These are phyloP conservation scores for Charanyca ferruginea DNA, from an alignment of 2,888 invertebrate genomes.

Conservation along the genomic window DNA sequence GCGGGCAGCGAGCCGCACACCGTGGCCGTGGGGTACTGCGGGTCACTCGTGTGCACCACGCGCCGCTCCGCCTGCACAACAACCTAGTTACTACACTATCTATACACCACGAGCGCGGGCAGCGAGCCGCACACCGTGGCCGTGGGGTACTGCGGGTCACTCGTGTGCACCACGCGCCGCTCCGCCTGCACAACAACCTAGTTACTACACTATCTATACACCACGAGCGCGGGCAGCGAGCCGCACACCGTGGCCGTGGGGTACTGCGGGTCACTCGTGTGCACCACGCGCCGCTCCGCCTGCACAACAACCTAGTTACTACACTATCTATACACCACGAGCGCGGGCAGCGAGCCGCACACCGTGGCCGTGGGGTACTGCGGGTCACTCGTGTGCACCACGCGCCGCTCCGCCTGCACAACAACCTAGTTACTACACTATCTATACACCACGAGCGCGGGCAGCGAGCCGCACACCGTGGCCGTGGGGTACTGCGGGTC, in stretches of 20 bases:
- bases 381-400: conserved; percentile 96
- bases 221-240: conserved; percentile 96
- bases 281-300: conserved; percentile 95
- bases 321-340: no score
- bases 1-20: conserved; percentile 96
- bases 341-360: conserved; percentile 96
- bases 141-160: conserved; percentile 97
- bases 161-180: conserved; percentile 95
- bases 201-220: no score
- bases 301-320: conserved; percentile 82
- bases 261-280: conserved; percentile 96
- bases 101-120: conserved; percentile 96
- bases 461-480: conserved; percentile 96
- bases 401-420: conserved; percentile 94
- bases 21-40: conserved; percentile 96
- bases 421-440: no score
- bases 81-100: no score
- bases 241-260: conserved; percentile 96
- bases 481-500: conserved; percentile 97
- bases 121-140: conserved; percentile 96
- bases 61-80: conserved; percentile 93
- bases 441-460: conserved; percentile 96
- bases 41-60: conserved; percentile 95
- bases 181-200: conserved; percentile 92
- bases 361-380: conserved; percentile 96